phyloP scores from a whole-genome alignment of 2,797 vertebrate genomes.

The Ptychobarbus kaznakovi region DNA sequence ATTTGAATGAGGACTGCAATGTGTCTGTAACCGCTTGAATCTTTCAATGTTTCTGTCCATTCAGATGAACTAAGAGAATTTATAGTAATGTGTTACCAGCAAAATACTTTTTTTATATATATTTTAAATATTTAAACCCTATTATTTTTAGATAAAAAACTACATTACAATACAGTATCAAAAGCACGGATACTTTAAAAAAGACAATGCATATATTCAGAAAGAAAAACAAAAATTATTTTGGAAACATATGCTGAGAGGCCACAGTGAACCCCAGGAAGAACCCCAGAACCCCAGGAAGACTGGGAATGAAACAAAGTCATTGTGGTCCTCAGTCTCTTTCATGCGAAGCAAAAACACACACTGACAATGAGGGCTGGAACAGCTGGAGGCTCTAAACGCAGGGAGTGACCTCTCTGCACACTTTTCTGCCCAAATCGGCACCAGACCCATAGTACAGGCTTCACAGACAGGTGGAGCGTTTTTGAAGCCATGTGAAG shows the following conservation, averaged over 20 bases:
- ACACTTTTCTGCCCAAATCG: neutral
- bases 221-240: neutral
- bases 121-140: neutral
- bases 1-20: neutral
- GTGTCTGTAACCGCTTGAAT: neutral
- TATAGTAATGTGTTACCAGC: neutral
- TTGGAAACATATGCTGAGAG: neutral
- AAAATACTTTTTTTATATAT: neutral
- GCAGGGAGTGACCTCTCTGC: neutral
- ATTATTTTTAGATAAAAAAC: neutral
- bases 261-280: neutral
- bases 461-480: constrained; percentile 60
- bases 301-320: neutral
- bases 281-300: constrained; percentile 1
- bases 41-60: neutral
- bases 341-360: neutral
- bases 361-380: neutral
- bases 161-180: neutral
- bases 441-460: constrained; percentile 5
- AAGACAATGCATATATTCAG: neutral
- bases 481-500: constrained; percentile 47
- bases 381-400: neutral
- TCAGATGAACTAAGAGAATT: neutral
- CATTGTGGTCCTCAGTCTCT: neutral
- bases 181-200: neutral